Percentiles rank a stretch among this genome's conserved stretches.
phyloP scores from a whole-genome alignment of 2,888 invertebrate species.

The Drosophila eohydei region DNA sequence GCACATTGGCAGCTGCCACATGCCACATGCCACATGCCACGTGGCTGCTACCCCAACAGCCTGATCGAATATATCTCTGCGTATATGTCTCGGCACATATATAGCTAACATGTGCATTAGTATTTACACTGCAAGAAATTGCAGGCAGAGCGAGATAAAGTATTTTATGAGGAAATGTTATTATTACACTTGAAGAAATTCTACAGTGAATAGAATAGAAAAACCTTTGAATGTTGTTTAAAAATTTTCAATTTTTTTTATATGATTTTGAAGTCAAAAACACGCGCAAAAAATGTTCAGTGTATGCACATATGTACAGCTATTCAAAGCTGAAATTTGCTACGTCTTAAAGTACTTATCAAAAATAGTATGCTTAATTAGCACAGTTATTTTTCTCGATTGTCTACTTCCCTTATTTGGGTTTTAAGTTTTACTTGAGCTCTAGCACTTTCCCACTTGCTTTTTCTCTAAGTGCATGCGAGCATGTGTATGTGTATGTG shows the following conservation, averaged over 20 bases:
- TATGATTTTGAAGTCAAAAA: no score
- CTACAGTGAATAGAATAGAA: no score
- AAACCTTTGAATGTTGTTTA: no score
- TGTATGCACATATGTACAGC: no score
- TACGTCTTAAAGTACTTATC: no score
- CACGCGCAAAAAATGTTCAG: no score
- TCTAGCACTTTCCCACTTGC: not conserved
- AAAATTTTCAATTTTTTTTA: no score
- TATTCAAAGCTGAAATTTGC: no score
- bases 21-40: slow-evolving; percentile 31
- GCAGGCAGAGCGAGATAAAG: no score
- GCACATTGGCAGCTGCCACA: slow-evolving; percentile 46
- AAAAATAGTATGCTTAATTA: no score
- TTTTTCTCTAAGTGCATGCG: slow-evolving; percentile 7
- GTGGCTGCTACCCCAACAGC: slow-evolving; percentile 4
- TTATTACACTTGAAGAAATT: not conserved
- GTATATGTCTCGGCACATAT: slow-evolving; percentile 1
- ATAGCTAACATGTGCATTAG: slow-evolving; percentile 6
- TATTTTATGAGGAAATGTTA: no score
- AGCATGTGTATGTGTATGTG: slow-evolving; percentile 1
- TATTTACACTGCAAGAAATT: slow-evolving; percentile 3
- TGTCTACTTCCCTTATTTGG: not conserved
- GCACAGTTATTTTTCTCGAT: not conserved
- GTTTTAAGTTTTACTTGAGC: not conserved
- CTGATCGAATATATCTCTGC: slow-evolving; percentile 45